A percentile compares a stretch with the other conserved stretches of the same genome.
These are phyloP conservation scores for Camelus bactrianus DNA, from an alignment of 2,113 vertebrate genomes.

Conservation along the genomic window DNA sequence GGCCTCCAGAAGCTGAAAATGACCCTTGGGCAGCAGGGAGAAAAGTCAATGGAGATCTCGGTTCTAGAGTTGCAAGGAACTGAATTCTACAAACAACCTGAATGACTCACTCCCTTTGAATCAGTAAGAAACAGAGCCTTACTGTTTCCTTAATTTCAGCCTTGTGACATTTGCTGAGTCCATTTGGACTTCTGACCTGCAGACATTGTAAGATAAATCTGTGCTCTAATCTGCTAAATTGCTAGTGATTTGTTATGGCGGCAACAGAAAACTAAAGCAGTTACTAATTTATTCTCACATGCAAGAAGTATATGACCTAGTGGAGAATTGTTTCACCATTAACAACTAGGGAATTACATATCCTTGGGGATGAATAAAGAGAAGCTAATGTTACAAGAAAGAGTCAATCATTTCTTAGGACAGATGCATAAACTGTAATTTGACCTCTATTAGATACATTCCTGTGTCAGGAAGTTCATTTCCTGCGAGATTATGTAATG, in stretches of 20 bases:
- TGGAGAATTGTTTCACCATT: slow-evolving; percentile 46
- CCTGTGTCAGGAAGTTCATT: slow-evolving; percentile 34
- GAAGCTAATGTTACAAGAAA: slow-evolving; percentile 25
- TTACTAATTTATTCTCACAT: slow-evolving; percentile 7
- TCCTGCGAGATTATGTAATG: slow-evolving; percentile 35
- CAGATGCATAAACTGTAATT: neutral
- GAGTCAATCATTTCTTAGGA: slow-evolving; percentile 15
- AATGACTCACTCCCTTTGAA: neutral
- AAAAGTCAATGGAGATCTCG: neutral
- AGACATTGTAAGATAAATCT: neutral
- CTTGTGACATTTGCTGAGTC: neutral
- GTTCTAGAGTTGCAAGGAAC: neutral
- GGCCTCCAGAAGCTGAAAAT: neutral
- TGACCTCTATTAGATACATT: neutral
- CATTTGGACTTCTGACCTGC: neutral
- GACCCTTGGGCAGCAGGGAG: accelerated
- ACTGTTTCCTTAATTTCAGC: neutral
- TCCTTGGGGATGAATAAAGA: neutral
- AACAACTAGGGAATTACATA: slow-evolving; percentile 51
- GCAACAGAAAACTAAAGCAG: neutral
- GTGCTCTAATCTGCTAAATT: neutral
- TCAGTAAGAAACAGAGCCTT: neutral
- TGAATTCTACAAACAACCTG: neutral
- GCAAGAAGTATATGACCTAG: neutral
- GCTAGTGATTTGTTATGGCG: neutral